Evolutionary conservation across 2,113 vertebrate species (phyloP).

Genomic region (Oncorhynchus kisutch): DNA sequence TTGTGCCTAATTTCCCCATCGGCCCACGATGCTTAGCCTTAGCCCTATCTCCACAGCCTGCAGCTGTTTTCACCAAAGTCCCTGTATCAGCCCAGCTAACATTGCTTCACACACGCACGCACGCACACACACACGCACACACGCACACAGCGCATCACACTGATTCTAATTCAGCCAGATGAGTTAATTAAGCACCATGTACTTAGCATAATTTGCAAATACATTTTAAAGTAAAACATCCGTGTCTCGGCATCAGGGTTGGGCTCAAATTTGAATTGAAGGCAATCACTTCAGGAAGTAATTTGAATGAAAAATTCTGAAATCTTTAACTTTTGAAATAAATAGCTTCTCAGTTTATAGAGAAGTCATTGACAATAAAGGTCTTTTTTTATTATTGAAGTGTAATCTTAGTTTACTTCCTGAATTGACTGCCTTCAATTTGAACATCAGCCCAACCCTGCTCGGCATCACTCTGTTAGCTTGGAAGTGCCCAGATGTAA

Average conservation of each 20-base stretch:
- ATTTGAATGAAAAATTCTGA: no score
- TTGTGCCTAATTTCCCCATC: neutral
- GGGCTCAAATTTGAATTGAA: no score
- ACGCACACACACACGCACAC: neutral
- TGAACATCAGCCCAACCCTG: no score
- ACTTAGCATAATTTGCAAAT: conserved; percentile 22
- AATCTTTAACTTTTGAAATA: no score
- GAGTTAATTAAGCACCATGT: conserved; percentile 16
- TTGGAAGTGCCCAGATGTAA: neutral
- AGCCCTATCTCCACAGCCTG: neutral
- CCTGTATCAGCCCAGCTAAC: neutral
- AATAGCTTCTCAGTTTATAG: no score
- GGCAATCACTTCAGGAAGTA: no score
- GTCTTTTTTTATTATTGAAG: no score
- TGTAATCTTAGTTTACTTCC: no score
- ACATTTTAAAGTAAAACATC: neutral
- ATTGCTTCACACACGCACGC: neutral
- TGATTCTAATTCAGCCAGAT: neutral
- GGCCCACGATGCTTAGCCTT: neutral
- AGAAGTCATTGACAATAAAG: no score
- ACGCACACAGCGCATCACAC: neutral
- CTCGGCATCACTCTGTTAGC: no score
- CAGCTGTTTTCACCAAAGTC: conserved; percentile 3
- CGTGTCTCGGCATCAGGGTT: neutral
- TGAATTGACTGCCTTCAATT: no score